These are phyloP conservation scores for Darevskia nairensis DNA, from an alignment of 2,797 vertebrate genomes.

Conservation along the genomic window DNA sequence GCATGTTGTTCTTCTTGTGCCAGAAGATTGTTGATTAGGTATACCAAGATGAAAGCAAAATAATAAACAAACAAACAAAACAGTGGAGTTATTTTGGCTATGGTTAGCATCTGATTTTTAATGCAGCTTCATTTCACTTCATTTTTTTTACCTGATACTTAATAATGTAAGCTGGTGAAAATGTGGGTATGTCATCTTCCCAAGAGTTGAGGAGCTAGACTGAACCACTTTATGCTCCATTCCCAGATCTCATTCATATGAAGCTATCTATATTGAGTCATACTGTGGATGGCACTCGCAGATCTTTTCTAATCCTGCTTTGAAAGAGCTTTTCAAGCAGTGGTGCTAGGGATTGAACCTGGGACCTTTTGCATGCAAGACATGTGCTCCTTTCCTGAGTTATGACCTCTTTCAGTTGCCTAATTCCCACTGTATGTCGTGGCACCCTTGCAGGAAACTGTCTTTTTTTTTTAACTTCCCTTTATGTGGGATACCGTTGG, in stretches of 20 bases:
- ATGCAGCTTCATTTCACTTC: neutral
- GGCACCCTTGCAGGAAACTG: neutral
- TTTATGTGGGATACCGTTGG: neutral
- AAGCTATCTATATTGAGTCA: neutral
- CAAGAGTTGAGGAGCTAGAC: neutral
- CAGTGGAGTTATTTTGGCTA: neutral
- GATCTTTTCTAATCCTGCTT: neutral
- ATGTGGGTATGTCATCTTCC: neutral
- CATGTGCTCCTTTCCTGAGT: neutral
- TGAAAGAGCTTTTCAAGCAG: neutral
- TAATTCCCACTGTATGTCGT: neutral
- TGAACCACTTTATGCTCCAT: neutral
- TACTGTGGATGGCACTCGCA: too few species aligned
- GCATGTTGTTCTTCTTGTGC: neutral
- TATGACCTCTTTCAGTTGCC: neutral
- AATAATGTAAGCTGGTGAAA: neutral
- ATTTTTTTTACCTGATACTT: neutral
- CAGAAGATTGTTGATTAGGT: neutral
- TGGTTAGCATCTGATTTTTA: neutral
- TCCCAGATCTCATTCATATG: neutral
- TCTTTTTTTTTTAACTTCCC: neutral
- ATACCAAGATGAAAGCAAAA: too few species aligned
- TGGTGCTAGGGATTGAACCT: neutral
- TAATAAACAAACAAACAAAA: neutral
- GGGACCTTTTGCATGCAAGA: neutral